A percentile compares a stretch with the other conserved stretches of the same genome.
Evolutionary conservation across 2,113 vertebrate species (phyloP).

Genomic region (Gallinago jamesoni): DNA sequence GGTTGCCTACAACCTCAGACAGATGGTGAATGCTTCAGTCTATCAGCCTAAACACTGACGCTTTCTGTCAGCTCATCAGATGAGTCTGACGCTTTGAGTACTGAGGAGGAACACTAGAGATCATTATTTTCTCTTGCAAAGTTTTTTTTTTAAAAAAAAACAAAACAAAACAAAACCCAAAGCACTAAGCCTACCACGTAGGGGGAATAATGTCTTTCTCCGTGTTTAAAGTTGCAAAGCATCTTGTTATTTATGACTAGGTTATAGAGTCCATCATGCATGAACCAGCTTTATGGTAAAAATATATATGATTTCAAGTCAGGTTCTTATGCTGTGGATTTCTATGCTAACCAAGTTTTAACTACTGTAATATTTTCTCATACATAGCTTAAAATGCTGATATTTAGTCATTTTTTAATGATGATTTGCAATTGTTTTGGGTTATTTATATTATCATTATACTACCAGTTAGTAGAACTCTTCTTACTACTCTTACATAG

Average conservation of each 20-base stretch:
- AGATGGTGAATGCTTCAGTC: conserved; percentile 32
- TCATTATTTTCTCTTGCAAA: conserved; percentile 3
- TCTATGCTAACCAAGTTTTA: not conserved
- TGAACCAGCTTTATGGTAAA: not conserved
- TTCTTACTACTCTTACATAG: not conserved
- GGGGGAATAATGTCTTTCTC: not conserved
- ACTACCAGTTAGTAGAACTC: not conserved
- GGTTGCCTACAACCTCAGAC: conserved; percentile 8
- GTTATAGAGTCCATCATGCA: not conserved
- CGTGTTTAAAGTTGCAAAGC: not conserved
- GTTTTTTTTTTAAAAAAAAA: not conserved
- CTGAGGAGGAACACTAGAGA: not conserved
- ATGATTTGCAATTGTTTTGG: not conserved
- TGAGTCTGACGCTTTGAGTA: conserved; percentile 20
- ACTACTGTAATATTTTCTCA: not conserved
- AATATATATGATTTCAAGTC: not conserved
- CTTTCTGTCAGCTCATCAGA: conserved; percentile 40
- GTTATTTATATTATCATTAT: not conserved
- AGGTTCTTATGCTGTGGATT: not conserved
- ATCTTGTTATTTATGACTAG: not conserved
- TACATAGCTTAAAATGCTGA: not conserved
- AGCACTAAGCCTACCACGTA: not conserved
- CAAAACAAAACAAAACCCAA: no score
- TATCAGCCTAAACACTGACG: conserved; percentile 25
- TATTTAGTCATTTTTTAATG: not conserved